A percentile compares a stretch with the other conserved stretches of the same genome.
Evolutionary conservation across 1,140 invertebrate genomes (phyloP).

Genomic region (Coelopa frigida): DNA sequence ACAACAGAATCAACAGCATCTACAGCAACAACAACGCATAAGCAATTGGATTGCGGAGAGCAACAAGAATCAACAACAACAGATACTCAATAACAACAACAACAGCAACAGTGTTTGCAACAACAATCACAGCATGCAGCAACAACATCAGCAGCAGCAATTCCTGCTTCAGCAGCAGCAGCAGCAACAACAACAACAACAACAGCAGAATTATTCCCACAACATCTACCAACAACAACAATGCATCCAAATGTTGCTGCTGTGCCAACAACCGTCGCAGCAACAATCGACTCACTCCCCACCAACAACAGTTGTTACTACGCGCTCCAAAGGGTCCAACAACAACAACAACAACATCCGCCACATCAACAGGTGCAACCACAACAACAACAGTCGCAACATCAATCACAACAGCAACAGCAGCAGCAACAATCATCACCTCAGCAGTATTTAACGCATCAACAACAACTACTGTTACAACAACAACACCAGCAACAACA

Average conservation of each 20-base stretch:
- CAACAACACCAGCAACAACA: conserved; percentile 19
- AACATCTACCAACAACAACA: no score
- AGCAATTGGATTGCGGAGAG: conserved; percentile 4
- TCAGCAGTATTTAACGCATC: conserved; percentile 18
- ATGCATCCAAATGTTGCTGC: no score
- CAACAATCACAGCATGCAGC: conserved; percentile 14
- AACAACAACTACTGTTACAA: conserved; percentile 16
- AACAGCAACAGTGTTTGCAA: conserved; percentile 15
- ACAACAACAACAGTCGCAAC: conserved; percentile 4
- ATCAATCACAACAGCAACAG: conserved; percentile 7
- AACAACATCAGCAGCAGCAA: conserved; percentile 1
- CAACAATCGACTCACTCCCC: no score
- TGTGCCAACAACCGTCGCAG: no score
- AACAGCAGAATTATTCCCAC: no score
- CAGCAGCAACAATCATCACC: conserved; percentile 6
- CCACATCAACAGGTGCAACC: background rate
- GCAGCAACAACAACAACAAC: conserved; percentile 23
- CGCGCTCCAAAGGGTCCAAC: conserved; percentile 11
- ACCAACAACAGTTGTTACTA: conserved; percentile 13
- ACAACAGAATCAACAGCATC: conserved; percentile 21
- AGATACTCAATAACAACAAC: conserved; percentile 11
- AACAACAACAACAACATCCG: conserved; percentile 4
- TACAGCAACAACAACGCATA: conserved; percentile 14
- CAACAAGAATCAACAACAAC: conserved; percentile 1
- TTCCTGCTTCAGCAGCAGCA: background rate